Evolutionary conservation across 2,888 invertebrate genomes (phyloP).

Genomic region (Ceriagrion tenellum): DNA sequence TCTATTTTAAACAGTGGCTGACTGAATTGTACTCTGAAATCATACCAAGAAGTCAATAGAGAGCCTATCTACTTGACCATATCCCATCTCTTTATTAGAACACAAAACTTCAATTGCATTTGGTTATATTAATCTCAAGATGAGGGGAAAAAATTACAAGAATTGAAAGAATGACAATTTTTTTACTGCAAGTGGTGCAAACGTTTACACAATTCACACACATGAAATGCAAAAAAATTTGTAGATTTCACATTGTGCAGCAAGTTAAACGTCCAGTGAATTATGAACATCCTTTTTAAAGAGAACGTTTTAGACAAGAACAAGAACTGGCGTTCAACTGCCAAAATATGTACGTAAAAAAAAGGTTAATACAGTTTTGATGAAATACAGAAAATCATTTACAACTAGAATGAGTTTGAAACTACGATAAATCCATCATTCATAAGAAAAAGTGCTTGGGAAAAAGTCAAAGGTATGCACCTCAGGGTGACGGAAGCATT

Average conservation of each 20-base stretch:
- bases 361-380: slow-evolving; percentile 51
- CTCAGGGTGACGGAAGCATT: slow-evolving; percentile 38
- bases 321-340: neutral
- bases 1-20: no score
- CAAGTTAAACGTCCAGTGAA: neutral
- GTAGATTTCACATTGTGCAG: neutral
- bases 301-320: neutral
- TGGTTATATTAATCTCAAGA: neutral
- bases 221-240: neutral
- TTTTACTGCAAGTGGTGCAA: slow-evolving; percentile 18
- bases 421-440: slow-evolving; percentile 1
- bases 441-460: neutral
- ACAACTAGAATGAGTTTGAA: slow-evolving; percentile 2
- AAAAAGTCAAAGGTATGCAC: slow-evolving; percentile 2
- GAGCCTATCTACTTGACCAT: no score
- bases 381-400: neutral
- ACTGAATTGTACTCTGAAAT: no score
- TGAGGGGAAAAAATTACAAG: neutral
- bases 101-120: no score
- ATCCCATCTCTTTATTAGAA: no score
- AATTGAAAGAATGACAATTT: neutral
- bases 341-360: neutral
- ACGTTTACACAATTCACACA: neutral
- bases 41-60: no score
- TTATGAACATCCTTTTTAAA: neutral